A percentile compares a stretch with the other conserved stretches of the same genome.
phyloP scores from a whole-genome alignment of 2,797 vertebrate genomes.

The Spinus olivaceus region DNA sequence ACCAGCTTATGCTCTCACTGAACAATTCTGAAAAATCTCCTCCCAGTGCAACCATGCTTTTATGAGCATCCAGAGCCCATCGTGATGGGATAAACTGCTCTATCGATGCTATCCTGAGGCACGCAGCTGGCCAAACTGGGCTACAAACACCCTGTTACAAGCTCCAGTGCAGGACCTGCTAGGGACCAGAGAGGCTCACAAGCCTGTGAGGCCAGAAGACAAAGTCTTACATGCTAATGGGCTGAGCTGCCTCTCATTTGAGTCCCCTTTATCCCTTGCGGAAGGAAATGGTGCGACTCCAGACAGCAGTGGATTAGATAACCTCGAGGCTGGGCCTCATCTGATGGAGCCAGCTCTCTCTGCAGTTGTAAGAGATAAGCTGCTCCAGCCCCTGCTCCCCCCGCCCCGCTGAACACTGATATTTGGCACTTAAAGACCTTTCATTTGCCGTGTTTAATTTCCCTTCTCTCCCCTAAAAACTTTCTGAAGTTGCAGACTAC shows the following conservation, averaged over 20 bases:
- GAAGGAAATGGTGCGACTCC: slow-evolving; percentile 16
- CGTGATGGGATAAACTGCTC: not conserved
- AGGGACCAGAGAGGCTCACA: rapidly evolving
- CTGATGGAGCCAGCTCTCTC: slow-evolving; percentile 21
- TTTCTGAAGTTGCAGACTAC: not conserved
- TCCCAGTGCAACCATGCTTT: not conserved
- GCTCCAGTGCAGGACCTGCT: not conserved
- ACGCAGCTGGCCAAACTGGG: not conserved
- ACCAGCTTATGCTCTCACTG: not conserved
- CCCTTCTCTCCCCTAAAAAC: not conserved
- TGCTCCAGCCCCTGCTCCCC: not conserved
- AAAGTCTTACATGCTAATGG: not conserved
- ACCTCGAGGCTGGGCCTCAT: slow-evolving; percentile 1
- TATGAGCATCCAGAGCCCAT: not conserved
- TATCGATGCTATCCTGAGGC: not conserved
- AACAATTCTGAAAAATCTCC: not conserved
- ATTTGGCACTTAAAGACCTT: not conserved
- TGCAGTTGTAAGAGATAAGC: not conserved
- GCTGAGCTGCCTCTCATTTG: not conserved
- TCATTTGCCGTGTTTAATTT: not conserved
- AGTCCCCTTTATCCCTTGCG: not conserved
- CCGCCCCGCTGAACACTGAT: rapidly evolving
- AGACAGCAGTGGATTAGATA: slow-evolving; percentile 11
- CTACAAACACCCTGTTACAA: not conserved
- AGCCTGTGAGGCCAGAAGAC: not conserved